Base-by-base conservation (phyloP, 2,888 invertebrate species). In the Andrena hattorfiana region DNA sequence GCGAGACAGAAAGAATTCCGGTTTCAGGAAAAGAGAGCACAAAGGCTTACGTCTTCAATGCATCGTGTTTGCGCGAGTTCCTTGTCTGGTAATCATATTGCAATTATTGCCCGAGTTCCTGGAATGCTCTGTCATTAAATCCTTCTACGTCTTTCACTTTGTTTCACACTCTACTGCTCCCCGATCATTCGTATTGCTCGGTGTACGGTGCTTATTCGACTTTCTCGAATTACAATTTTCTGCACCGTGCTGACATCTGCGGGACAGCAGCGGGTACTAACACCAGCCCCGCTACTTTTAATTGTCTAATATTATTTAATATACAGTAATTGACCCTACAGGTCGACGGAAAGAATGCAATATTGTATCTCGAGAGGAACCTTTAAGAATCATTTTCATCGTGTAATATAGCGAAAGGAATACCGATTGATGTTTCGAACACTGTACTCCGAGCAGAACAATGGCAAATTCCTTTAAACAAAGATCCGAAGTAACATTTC, bases 191-290 rank as follows among this genome's bases (percentile, higher is more conserved):
- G n/a, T 75, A 81, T 78, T 81, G 64, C 8, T 71, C 60, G 77
- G 62, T 84, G 83, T 70, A 68, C 63, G 80, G 42, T 78, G 81
- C 67, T 83, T 78, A 90, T 88, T 88, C 67, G 60, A 79, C 77
- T 80, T 89, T 79, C 86, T 86, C 85, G 70, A 48, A 20, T 13
- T 8, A 16, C 51, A 63, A 78, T 64, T 23, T 67, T 71, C 73
- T 64, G 60, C 23, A 35, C 23, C 6, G 20, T 59, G 30, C 73
- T 51, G 83, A 51, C 82, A 68, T 77, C 83, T 83, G n/a, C 16
- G n/a, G 13, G 1, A 5, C 2, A 16, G 6, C 1, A 3, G 10
- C 0, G 2, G 2, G 2, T 42, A 77, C 59, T 59, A 68, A 48
- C n/a, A 16, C 1, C 10, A 23, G n/a, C 5, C 10, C 49, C 73